phyloP scores from a whole-genome alignment of 2,113 vertebrate species.

The Caloenas nicobarica region DNA sequence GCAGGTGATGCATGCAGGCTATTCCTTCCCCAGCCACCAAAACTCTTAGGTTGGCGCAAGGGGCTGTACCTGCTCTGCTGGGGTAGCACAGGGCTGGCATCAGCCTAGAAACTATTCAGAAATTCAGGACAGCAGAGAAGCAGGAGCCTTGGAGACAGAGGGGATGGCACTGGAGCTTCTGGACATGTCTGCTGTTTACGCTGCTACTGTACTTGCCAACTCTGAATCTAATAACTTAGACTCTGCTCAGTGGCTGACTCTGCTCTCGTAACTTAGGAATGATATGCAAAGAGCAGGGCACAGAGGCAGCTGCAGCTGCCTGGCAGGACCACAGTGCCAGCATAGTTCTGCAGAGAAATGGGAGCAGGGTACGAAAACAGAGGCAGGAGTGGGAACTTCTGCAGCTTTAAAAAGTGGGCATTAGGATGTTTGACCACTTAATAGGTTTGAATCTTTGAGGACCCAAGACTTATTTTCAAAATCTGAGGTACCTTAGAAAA shows the following conservation, averaged over 20 bases:
- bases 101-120: not conserved
- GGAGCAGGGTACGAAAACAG: not conserved
- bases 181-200: not conserved
- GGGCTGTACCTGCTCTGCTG: not conserved
- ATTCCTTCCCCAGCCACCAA: not conserved
- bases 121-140: not conserved
- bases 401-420: not conserved
- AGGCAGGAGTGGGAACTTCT: not conserved
- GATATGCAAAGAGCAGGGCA: conserved; percentile 13
- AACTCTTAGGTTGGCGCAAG: not conserved
- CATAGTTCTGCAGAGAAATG: not conserved
- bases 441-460: not conserved
- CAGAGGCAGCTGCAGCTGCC: not conserved
- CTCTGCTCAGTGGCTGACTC: not conserved
- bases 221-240: not conserved
- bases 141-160: not conserved
- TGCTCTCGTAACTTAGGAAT: conserved; percentile 33
- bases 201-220: conserved; percentile 18
- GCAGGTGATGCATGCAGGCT: not conserved
- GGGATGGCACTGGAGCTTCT: not conserved
- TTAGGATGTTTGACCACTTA: not conserved
- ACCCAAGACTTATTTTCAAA: not conserved
- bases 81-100: not conserved
- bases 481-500: not conserved
- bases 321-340: not conserved